A percentile compares a stretch with the other conserved stretches of the same genome.
Evolutionary conservation across 2,888 invertebrate genomes (phyloP).

Genomic region (Cephus sareptanus): DNA sequence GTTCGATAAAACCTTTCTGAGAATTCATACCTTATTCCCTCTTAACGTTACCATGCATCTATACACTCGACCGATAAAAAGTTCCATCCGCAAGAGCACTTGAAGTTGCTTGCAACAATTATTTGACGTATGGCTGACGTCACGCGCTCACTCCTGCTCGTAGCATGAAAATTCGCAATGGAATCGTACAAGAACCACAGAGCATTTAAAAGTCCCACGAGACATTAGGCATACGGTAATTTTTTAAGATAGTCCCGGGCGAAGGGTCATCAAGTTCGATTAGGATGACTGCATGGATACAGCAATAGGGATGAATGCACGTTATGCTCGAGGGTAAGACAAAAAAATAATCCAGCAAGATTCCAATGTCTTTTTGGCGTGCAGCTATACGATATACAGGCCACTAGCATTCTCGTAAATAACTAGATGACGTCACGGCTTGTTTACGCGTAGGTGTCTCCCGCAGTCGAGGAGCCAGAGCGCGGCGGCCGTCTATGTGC

Average conservation of each 20-base stretch:
- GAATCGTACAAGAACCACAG: not conserved
- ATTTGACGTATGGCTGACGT: not conserved
- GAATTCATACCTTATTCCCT: not conserved
- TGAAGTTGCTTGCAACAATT: not conserved
- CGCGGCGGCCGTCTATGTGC: not conserved
- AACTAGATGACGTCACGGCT: slow-evolving; percentile 32
- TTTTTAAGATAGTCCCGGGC: not conserved
- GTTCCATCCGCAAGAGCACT: not conserved
- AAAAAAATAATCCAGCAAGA: not conserved
- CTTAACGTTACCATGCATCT: not conserved
- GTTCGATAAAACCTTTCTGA: not conserved
- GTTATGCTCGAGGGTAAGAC: not conserved
- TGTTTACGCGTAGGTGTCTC: slow-evolving; percentile 28
- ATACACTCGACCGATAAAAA: not conserved
- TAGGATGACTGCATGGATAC: not conserved
- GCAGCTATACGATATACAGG: not conserved
- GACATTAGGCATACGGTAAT: not conserved
- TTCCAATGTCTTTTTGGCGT: not conserved
- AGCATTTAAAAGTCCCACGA: not conserved
- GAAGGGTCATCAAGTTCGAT: not conserved
- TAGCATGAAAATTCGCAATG: not conserved
- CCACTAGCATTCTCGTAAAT: slow-evolving; percentile 27
- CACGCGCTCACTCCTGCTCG: not conserved
- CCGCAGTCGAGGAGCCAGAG: not conserved
- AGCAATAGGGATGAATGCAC: too few relatives aligned